phyloP scores from a whole-genome alignment of 2,797 vertebrate species.

The Xenopus petersii region DNA sequence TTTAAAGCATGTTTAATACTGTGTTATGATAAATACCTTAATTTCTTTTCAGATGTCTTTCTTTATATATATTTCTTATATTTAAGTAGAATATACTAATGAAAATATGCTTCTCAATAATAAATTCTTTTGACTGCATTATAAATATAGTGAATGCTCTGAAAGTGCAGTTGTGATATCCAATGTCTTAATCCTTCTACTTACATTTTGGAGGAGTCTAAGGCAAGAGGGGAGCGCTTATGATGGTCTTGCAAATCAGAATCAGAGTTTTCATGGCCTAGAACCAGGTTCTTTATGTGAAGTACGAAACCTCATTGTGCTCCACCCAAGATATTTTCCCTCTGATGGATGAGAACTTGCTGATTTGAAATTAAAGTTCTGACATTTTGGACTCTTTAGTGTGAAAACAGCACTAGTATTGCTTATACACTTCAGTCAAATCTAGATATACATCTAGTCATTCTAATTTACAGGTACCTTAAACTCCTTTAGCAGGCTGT shows the following conservation, averaged over 20 bases:
- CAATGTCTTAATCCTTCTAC: conserved; percentile 22
- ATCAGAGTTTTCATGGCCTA: background rate
- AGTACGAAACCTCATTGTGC: background rate
- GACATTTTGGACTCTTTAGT: no score
- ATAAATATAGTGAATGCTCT: conserved; percentile 46
- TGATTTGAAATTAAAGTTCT: no score
- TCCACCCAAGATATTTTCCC: background rate
- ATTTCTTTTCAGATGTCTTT: conserved; percentile 18
- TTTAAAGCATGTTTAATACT: conserved; percentile 31
- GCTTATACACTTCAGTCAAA: no score
- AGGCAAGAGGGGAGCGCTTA: conserved; percentile 36
- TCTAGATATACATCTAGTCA: no score
- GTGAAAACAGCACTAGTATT: no score
- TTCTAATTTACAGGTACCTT: no score
- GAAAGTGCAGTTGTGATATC: conserved; percentile 43
- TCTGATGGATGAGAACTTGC: no score
- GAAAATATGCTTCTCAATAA: conserved; percentile 45
- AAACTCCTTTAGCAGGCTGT: no score
- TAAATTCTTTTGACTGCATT: conserved; percentile 40
- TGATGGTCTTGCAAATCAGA: background rate
- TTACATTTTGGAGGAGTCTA: conserved; percentile 29
- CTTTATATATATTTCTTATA: conserved; percentile 41
- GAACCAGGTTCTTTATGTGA: conserved; percentile 6
- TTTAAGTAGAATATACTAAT: conserved; percentile 40
- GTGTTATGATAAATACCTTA: conserved; percentile 33